Evolutionary conservation across 2,113 vertebrate species (phyloP).

Genomic region (Leucosticte australis): DNA sequence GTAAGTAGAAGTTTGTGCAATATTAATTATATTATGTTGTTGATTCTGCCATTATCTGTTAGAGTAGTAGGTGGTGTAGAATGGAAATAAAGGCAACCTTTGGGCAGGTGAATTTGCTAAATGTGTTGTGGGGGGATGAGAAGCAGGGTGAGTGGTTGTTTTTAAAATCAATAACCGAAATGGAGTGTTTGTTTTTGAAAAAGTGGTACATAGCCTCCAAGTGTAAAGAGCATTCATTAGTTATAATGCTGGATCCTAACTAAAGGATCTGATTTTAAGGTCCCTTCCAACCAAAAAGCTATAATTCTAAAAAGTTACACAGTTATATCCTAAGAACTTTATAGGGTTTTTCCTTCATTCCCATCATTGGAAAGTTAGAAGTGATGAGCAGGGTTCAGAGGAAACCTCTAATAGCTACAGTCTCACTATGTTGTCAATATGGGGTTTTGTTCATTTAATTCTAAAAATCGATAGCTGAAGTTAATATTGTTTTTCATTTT

Average conservation of each 20-base stretch:
- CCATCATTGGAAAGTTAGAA: neutral
- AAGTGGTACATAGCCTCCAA: neutral
- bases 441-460: neutral
- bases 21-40: neutral
- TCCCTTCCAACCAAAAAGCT: neutral
- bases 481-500: neutral
- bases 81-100: neutral
- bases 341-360: neutral
- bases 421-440: neutral
- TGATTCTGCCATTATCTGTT: neutral
- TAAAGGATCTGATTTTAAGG: neutral
- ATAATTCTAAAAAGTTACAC: neutral
- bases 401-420: neutral
- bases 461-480: neutral
- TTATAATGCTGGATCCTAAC: neutral
- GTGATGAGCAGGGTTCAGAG: neutral
- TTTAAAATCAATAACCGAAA: neutral
- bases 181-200: neutral
- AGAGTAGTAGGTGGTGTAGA: neutral
- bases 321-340: neutral
- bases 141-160: fast-evolving
- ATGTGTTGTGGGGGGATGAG: no score
- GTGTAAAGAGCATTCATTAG: neutral
- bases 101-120: neutral
- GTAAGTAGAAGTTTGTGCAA: neutral